Evolutionary conservation across 2,113 vertebrate species (phyloP), one percentile per base, ranked within the genome.

Genomic region (Salvelinus alpinus): DNA sequence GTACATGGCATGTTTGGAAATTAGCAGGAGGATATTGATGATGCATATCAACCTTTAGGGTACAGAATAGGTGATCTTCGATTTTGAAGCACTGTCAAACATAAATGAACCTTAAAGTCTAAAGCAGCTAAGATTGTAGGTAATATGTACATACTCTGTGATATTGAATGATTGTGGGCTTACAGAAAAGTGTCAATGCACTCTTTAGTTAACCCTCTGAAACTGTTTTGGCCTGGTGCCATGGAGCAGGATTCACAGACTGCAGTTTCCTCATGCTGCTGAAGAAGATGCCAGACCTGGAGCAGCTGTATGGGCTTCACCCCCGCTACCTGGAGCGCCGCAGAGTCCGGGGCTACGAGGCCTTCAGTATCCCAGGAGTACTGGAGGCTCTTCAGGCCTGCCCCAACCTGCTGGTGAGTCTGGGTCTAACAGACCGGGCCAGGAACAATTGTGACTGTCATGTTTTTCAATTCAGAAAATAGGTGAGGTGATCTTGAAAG

Each of bases 231-330:
- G 12, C 38, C 54, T 75, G 12, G 69, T 57, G 14, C 16, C 38
- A 6, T 80, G 9, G 5, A 74, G 24, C 34, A 99, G 98, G 98
- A 78, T 99, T 99, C 85, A 99, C 96, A 84, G 98, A 99, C 86
- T 93, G 94, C 91, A 99, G 97, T 90, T 99, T 99, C 88, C 93
- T 98, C 80, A 95, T 95, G 9, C 93, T 99, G 29, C 79, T 99
- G 86, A 99, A 96, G 94, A 99, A 99, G 92, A 99, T 99, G 95
- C 98, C 98, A 72, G 98, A 99, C 72, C 92, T 99, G 83, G 98
- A 99, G 90, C 97, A 98, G 87, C 93, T 99, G 4, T 99, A 99
- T 86, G 98, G 98, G 74, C 96, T 99, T 90, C 98, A 99, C 79
- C 98, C 98, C 77, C 94, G 97, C 81, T 96, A 96, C 88, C 93